Conservation (phyloP, 2,113 vertebrate genomes). For the Notarius quadriscutis region DNA sequence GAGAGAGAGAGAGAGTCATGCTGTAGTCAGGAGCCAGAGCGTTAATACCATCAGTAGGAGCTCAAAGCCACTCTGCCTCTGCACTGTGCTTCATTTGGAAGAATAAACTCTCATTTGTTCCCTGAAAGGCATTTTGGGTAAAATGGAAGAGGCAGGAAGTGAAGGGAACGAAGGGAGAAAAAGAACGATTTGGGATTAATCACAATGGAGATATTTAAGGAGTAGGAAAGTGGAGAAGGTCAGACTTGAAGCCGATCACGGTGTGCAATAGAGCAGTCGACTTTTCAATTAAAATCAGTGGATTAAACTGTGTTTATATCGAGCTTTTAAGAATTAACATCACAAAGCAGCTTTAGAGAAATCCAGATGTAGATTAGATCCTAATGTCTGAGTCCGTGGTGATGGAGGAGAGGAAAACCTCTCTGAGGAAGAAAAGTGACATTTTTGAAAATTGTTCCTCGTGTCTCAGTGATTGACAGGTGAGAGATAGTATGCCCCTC, state of each 20-base stretch:
- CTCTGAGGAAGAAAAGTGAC: not conserved
- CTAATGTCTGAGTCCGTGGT: not conserved
- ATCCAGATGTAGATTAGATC: not conserved
- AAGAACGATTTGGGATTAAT: slow-evolving; percentile 7
- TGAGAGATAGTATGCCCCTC: not conserved
- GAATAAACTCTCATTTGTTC: slow-evolving; percentile 6
- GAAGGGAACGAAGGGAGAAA: not conserved
- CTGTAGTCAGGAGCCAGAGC: slow-evolving; percentile 32
- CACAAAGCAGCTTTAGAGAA: not conserved
- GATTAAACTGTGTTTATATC: too few species aligned
- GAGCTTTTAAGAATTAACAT: not conserved
- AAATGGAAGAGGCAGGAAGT: slow-evolving; percentile 21
- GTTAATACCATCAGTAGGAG: slow-evolving; percentile 5
- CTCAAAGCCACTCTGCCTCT: slow-evolving; percentile 14
- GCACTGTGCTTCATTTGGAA: slow-evolving; percentile 21
- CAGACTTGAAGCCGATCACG: not conserved
- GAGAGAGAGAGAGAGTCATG: slow-evolving; percentile 50
- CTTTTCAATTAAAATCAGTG: not conserved
- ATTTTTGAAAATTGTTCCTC: not conserved
- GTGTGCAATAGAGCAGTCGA: not conserved
- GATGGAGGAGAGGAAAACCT: not conserved
- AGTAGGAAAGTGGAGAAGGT: not conserved
- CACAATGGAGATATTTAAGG: not conserved
- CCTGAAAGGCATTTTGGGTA: not conserved
- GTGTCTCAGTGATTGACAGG: slow-evolving; percentile 4